These are phyloP conservation scores for Andricus quercusramuli DNA, from an alignment of 2,888 invertebrate genomes.

Conservation along the genomic window DNA sequence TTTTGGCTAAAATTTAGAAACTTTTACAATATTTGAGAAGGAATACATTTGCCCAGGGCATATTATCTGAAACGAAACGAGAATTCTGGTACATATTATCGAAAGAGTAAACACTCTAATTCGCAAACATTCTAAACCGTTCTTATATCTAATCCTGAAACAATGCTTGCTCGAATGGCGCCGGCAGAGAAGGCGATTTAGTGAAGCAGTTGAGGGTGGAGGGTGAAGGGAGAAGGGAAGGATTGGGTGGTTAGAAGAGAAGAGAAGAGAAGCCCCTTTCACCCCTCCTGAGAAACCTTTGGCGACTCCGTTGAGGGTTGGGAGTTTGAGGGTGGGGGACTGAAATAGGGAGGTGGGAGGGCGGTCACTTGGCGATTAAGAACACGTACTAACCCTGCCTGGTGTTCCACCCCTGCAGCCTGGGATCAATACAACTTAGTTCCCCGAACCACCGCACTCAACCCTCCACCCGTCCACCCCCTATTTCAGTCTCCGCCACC, in stretches of 20 bases:
- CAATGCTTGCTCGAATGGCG: slow-evolving; percentile 72
- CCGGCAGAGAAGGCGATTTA: slow-evolving; percentile 61
- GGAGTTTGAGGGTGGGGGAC: slow-evolving; percentile 54
- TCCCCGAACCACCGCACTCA: slow-evolving; percentile 67
- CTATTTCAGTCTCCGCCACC: slow-evolving; percentile 61
- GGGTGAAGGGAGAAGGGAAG: slow-evolving; percentile 38
- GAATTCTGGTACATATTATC: not conserved
- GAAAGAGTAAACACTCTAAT: slow-evolving; percentile 13
- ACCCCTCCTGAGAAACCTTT: slow-evolving; percentile 43
- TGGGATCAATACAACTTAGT: slow-evolving; percentile 79
- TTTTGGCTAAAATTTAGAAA: no score
- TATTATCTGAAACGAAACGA: not conserved
- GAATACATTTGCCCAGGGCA: no score
- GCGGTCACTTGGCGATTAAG: slow-evolving; percentile 79
- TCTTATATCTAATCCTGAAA: slow-evolving; percentile 66
- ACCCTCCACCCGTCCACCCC: slow-evolving; percentile 58
- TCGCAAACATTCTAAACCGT: slow-evolving; percentile 13
- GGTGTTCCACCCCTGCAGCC: slow-evolving; percentile 76
- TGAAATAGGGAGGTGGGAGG: slow-evolving; percentile 65
- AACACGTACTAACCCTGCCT: slow-evolving; percentile 78
- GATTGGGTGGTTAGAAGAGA: slow-evolving; percentile 42
- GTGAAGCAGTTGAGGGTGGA: slow-evolving; percentile 41
- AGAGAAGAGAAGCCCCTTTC: slow-evolving; percentile 18
- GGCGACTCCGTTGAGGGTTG: slow-evolving; percentile 31
- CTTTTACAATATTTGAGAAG: no score